Evolutionary conservation across 2,797 vertebrate genomes (phyloP).

Genomic region (Chaenodraco wilsoni): DNA sequence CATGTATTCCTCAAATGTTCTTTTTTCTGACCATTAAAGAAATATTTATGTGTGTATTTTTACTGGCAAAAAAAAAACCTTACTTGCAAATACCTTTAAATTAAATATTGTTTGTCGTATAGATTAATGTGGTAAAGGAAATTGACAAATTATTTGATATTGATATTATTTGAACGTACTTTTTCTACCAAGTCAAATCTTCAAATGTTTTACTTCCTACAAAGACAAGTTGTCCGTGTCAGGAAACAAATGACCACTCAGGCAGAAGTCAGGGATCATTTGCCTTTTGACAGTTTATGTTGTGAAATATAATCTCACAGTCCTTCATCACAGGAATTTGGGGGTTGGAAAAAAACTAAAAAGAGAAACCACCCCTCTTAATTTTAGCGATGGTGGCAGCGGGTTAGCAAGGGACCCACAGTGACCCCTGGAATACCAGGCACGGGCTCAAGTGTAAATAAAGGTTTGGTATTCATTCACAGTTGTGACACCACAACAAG

Average conservation of each 20-base stretch:
- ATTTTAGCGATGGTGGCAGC: constrained; percentile 70
- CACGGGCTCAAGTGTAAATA: constrained; percentile 77
- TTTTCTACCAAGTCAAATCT: neutral
- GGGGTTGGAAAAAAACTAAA: constrained; percentile 35
- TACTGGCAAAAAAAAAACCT: too few relatives aligned
- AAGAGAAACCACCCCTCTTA: constrained; percentile 51
- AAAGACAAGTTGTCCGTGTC: constrained; percentile 23
- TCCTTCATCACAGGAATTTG: constrained; percentile 55
- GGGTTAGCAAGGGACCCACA: constrained; percentile 68
- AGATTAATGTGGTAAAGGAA: too few relatives aligned
- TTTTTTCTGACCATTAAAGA: neutral
- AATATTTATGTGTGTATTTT: too few relatives aligned
- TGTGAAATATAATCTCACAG: constrained; percentile 71
- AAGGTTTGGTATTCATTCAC: constrained; percentile 73
- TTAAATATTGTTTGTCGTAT: too few relatives aligned
- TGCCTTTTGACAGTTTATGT: constrained; percentile 62
- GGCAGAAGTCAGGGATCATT: constrained; percentile 62
- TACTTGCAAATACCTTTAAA: too few relatives aligned
- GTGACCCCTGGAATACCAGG: constrained; percentile 79
- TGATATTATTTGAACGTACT: neutral
- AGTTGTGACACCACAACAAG: constrained; percentile 64
- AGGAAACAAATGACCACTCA: constrained; percentile 50
- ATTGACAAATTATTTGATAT: constrained; percentile 4
- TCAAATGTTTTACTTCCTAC: constrained; percentile 7
- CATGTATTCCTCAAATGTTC: neutral